Evolutionary conservation across 2,797 vertebrate genomes (phyloP), one percentile per base, ranked within the genome.

Genomic region (Poecilia velifera): DNA sequence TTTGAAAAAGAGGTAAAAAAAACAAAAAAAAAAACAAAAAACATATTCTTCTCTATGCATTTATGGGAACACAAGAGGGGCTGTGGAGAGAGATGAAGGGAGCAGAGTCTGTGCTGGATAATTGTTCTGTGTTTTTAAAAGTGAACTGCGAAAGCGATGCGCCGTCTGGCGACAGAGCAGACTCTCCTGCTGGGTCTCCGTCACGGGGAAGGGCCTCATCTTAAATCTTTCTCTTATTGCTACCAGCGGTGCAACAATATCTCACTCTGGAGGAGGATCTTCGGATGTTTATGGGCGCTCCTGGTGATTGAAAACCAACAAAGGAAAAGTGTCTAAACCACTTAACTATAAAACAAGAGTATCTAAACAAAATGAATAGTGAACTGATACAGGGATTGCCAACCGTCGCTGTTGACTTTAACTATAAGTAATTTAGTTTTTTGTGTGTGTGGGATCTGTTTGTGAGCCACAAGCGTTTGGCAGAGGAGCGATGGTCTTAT

Each of bases 181-280:
- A 76, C 76, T 86, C 79, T 85, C 90, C 68, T 53, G 81, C 84
- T 68, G 82, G 74, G 83, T 45, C 89, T 90, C 89, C 85, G 88
- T 95, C 93, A 92, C 82, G 28, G 74, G 25, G 81, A 83, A 90
- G 73, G 76, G 78, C 72, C 83, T 89, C 80, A 53, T 87, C 91
- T 85, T 94, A 94, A 95, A 95, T 95, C 93, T 93, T 76, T 25
- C 81, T 87, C 82, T 88, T 88, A 93, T 88, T 91, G 88, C 93
- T 34, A 73, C 66, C 80, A 84, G 89, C 81, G 49, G 84, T 31
- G 45, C 36, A 28, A 85, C 89, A 39, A 88, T 90, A 90, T 90
- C 85, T 92, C 91, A 91, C 92, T 82, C 84, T 22, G 1, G 89
- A 91, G 92, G 85, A 83, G 74, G 72, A 84, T 87, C 87, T 82